Evolutionary conservation across 1,140 invertebrate species (phyloP).

Genomic region (Anthonomus grandis): DNA sequence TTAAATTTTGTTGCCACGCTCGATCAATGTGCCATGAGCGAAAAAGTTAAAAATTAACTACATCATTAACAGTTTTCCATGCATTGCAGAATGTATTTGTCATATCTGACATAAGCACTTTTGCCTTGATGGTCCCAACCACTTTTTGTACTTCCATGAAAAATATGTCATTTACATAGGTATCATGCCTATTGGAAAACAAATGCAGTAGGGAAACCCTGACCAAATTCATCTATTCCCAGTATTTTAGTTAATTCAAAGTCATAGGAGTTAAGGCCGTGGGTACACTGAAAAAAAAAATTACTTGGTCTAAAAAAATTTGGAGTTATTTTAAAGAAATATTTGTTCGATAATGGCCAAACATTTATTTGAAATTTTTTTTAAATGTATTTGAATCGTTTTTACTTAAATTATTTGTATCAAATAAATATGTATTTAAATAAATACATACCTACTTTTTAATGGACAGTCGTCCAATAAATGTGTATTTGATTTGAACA

Average conservation of each 20-base stretch:
- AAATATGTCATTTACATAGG: slow-evolving; percentile 17
- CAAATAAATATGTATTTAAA: no score
- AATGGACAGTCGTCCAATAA: no score
- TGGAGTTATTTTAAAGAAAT: no score
- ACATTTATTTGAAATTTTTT: no score
- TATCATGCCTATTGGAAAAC: slow-evolving; percentile 21
- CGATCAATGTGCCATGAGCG: not conserved
- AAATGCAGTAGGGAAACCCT: slow-evolving; percentile 23
- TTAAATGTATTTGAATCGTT: no score
- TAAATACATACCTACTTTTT: no score
- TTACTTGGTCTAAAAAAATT: no score
- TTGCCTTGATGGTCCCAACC: slow-evolving; percentile 4
- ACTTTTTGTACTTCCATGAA: slow-evolving; percentile 1
- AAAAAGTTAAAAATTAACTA: not conserved
- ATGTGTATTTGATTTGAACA: no score
- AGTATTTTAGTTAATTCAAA: slow-evolving; percentile 24
- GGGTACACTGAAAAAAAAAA: no score
- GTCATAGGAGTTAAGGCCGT: slow-evolving; percentile 21
- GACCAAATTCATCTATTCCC: slow-evolving; percentile 26
- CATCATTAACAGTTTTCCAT: slow-evolving; percentile 5
- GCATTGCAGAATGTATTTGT: slow-evolving; percentile 14
- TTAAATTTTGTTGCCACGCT: slow-evolving; percentile 1
- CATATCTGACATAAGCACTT: slow-evolving; percentile 27
- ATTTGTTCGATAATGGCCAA: no score
- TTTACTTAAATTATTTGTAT: no score